A percentile compares a stretch with the other conserved stretches of the same genome.
phyloP scores from a whole-genome alignment of 1,140 invertebrate species.

The Pseudomyrmex flavicornis region DNA sequence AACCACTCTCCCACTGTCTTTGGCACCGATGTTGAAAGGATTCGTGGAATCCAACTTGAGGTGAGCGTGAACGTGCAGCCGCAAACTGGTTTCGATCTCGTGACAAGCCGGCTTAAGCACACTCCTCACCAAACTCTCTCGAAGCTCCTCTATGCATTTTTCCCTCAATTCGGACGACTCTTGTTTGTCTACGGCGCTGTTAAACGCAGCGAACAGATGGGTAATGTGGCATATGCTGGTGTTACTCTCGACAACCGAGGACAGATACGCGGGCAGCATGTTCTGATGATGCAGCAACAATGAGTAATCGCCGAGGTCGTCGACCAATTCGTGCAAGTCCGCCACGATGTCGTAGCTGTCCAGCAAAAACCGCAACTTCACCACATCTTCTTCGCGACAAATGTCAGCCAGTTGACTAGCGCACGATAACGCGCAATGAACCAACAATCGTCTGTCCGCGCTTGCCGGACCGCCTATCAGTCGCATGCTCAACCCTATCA shows the following conservation, averaged over 20 bases:
- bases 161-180: constrained; percentile 70
- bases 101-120: constrained; percentile 92
- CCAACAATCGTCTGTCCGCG: constrained; percentile 86
- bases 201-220: constrained; percentile 81
- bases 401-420: constrained; percentile 83
- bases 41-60: constrained; percentile 93
- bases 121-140: constrained; percentile 82
- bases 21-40: constrained; percentile 88
- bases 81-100: constrained; percentile 95
- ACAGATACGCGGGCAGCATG: constrained; percentile 82
- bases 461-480: constrained; percentile 87
- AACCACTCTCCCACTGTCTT: constrained; percentile 79
- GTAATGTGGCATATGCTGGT: constrained; percentile 77
- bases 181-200: constrained; percentile 76
- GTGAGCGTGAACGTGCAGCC: constrained; percentile 96
- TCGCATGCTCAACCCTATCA: constrained; percentile 87
- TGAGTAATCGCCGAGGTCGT: constrained; percentile 80
- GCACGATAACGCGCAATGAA: constrained; percentile 86
- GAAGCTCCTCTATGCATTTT: constrained; percentile 73
- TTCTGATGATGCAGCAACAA: constrained; percentile 82
- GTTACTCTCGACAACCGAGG: constrained; percentile 76
- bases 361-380: constrained; percentile 78
- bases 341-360: constrained; percentile 81
- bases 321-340: constrained; percentile 77
- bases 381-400: constrained; percentile 80